Conservation (phyloP, 2,888 invertebrate species). For the Creontiades dilutus region DNA sequence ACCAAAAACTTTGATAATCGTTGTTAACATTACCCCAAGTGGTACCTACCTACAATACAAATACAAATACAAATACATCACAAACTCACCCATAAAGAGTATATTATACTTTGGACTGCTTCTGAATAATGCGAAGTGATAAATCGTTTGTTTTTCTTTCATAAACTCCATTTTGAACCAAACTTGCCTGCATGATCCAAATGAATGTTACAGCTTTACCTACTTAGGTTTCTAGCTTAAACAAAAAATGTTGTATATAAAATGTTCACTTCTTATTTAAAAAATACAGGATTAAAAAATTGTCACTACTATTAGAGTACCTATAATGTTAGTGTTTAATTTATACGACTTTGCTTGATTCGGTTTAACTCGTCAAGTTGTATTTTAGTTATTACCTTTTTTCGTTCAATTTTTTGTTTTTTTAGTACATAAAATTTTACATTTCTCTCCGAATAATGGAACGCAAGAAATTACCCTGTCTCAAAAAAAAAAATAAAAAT, state of each 20-base stretch:
- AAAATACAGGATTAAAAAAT: conserved; percentile 6
- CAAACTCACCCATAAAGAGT: not conserved
- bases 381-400: not conserved
- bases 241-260: conserved; percentile 1
- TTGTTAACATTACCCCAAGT: not conserved
- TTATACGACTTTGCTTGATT: conserved; percentile 9
- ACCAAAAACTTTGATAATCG: not conserved
- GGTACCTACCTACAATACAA: not conserved
- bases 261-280: conserved; percentile 9
- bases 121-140: not conserved
- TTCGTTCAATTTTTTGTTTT: not conserved
- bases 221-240: not conserved
- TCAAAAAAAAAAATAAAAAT: conserved; percentile 20
- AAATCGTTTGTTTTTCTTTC: too few relatives aligned
- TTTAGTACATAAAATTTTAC: not conserved
- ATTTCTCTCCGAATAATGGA: not conserved
- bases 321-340: conserved; percentile 17
- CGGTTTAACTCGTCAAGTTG: not conserved
- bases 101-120: not conserved
- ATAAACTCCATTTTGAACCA: not conserved
- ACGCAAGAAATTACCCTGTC: conserved; percentile 23
- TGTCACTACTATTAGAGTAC: conserved; percentile 19
- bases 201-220: conserved; percentile 24
- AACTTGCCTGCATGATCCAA: conserved; percentile 11
- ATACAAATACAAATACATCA: too few relatives aligned